Evolutionary conservation across 2,113 vertebrate species (phyloP).

Genomic region (Antigone vipio): DNA sequence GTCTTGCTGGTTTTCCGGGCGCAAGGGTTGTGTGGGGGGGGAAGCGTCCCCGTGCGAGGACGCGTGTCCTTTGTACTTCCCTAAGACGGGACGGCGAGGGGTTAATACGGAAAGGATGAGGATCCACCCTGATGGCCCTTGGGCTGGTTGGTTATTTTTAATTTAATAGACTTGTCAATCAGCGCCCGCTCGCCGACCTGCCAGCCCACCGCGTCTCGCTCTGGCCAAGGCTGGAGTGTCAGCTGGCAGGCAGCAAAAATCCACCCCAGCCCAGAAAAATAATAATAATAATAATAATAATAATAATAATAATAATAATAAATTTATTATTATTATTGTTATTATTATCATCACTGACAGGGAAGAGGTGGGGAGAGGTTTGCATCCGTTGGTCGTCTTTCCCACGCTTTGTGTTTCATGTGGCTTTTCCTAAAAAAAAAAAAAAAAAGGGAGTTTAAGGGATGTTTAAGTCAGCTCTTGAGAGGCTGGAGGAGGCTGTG

Average conservation of each 20-base stretch:
- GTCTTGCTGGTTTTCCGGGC: neutral
- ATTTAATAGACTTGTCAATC: neutral
- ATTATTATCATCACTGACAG: neutral
- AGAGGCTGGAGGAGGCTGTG: neutral
- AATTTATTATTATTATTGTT: no score
- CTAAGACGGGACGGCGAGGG: neutral
- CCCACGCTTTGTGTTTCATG: neutral
- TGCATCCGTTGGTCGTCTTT: neutral
- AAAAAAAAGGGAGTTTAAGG: neutral
- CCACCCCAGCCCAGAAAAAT: neutral
- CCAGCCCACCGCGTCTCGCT: neutral
- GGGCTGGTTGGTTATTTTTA: neutral
- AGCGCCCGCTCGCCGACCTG: neutral
- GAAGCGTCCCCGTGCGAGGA: rapidly evolving
- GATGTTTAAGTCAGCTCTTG: neutral
- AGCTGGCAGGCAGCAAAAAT: neutral
- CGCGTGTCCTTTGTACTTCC: neutral
- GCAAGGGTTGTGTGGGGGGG: neutral
- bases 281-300: no score
- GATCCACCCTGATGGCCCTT: neutral
- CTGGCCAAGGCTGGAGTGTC: neutral
- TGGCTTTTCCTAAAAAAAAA: neutral
- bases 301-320: neutral
- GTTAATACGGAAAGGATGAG: neutral
- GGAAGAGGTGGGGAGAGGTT: neutral